Conservation (phyloP, 2,797 vertebrate genomes). For the Lepilemur ruficaudatus region DNA sequence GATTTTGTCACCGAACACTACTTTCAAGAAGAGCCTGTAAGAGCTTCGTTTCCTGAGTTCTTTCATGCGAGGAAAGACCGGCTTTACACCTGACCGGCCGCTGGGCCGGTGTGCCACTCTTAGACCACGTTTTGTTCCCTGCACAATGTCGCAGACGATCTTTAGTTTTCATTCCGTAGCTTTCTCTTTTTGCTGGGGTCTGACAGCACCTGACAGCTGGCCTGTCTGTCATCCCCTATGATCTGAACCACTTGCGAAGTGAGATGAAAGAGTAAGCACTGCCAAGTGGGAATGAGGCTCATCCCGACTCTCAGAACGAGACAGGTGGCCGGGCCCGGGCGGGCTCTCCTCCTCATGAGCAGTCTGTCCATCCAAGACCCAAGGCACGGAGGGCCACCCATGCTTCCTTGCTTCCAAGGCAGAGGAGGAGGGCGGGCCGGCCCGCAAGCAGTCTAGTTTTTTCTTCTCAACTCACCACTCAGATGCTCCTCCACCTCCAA, state of each 20-base stretch:
- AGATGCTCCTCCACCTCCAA: background rate
- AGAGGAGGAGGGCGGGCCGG: background rate
- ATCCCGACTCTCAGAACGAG: accelerated
- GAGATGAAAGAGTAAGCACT: background rate
- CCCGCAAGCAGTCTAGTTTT: background rate
- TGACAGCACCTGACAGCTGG: background rate
- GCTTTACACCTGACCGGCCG: background rate
- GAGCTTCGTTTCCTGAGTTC: background rate
- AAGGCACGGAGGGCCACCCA: accelerated
- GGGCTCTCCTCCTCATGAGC: background rate
- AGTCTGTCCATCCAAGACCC: too few relatives aligned
- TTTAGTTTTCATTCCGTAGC: background rate
- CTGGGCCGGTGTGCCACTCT: background rate
- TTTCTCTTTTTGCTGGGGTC: background rate
- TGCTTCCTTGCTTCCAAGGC: background rate
- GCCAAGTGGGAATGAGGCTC: background rate
- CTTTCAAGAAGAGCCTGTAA: background rate
- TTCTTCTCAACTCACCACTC: background rate
- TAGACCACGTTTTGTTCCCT: background rate
- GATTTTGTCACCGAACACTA: background rate
- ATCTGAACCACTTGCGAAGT: background rate
- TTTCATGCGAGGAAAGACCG: background rate
- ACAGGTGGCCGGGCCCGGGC: background rate
- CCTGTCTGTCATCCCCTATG: background rate
- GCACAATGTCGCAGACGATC: accelerated